phyloP scores from a whole-genome alignment of 2,113 vertebrate genomes.

The Sprattus sprattus region DNA sequence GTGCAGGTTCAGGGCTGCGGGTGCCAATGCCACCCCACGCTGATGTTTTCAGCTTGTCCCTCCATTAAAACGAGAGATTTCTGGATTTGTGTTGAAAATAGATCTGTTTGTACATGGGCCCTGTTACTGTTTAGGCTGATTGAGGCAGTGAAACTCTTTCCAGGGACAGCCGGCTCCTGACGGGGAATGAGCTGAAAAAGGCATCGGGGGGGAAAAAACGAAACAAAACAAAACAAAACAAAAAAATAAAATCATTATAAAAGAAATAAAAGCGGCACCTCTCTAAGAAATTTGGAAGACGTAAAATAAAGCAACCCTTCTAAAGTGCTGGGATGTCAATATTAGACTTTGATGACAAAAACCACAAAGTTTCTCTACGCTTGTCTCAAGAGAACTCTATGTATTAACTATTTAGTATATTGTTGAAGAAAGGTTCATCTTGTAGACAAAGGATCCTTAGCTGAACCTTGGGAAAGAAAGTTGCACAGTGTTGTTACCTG shows the following conservation, averaged over 20 bases:
- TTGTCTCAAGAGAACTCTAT: neutral
- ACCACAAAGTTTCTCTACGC: neutral
- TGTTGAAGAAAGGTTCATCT: neutral
- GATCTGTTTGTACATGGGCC: neutral
- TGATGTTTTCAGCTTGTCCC: neutral
- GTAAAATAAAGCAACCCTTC: neutral
- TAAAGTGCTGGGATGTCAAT: neutral
- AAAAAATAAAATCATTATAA: too few species aligned
- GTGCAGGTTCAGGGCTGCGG: neutral
- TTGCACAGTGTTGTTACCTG: neutral
- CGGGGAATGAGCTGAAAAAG: neutral
- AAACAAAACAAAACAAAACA: neutral
- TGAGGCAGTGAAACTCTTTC: neutral
- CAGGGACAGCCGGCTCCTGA: neutral
- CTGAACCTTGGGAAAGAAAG: neutral
- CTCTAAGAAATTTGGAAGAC: neutral
- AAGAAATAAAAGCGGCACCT: neutral
- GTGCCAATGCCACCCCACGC: neutral
- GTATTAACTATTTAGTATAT: neutral
- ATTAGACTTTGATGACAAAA: neutral
- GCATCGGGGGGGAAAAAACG: neutral
- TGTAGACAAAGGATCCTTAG: neutral
- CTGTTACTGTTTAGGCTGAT: neutral
- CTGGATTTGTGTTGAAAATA: neutral
- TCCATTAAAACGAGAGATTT: neutral